Base-by-base conservation (phyloP, 2,797 vertebrate genomes). In the Phataginus tetradactyla region DNA sequence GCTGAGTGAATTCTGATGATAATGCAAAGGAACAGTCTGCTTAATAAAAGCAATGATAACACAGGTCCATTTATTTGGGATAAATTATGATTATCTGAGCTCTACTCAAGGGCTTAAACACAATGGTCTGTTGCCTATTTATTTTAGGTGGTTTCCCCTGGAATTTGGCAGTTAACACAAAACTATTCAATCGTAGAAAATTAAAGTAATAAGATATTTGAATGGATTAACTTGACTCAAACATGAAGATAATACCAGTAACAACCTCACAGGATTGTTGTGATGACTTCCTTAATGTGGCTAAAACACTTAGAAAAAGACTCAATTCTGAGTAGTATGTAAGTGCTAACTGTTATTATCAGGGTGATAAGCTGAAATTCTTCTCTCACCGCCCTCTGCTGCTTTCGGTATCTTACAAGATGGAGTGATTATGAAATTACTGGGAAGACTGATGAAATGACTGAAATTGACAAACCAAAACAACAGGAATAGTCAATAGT, bases 371-470 rank as follows among this genome's bases (percentile, higher is more conserved):
- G 29, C 0, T 27, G 55, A 80, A 80, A 77, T 66, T 74, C 37
- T 72, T 77, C 78, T 6, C 6, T 8, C 6, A 9, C 17, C 2
- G 1, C n/a, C n/a, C 20, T 1, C 29, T 10, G 29, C 23, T 29
- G 71, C 34, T 90, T 85, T 37, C 45, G 45, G 12, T 63, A 23
- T 78, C 55, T 96, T 96, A 84, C 45, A 80, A 95, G 83, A 74
- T 25, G 14, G 59, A 89, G 29, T 0, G 1, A 45, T 95, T 90
- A 75, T 21, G 87, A 78, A 96, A 94, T 79, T 84, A 86, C 80
- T 63, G 71, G 85, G 95, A 95, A 96, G 91, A 61, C 34, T 34
- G 89, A 75, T 39, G 95, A 71, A 93, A 97, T 78, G 61, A 59
- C 55, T 66, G 53, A 92, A 84, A 96, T 2, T 78, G 94, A 91